These are phyloP conservation scores for Sitta carolinensis DNA, from an alignment of 2,797 vertebrate species.

Conservation along the genomic window DNA sequence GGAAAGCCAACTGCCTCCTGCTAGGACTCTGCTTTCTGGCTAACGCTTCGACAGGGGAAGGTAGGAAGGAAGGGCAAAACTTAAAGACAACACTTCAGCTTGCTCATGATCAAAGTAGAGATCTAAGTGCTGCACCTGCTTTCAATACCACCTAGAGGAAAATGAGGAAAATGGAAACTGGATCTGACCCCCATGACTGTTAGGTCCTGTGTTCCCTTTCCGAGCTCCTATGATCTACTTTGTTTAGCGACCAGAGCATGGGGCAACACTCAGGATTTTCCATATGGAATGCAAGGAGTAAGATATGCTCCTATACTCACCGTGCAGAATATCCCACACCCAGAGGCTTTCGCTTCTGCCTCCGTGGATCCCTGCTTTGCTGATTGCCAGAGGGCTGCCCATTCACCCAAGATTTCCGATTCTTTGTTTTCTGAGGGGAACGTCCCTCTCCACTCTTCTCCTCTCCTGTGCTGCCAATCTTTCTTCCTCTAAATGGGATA, in stretches of 20 bases:
- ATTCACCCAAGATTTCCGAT: constrained; percentile 68
- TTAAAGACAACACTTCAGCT: background rate
- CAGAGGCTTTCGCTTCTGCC: constrained; percentile 88
- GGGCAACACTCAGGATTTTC: background rate
- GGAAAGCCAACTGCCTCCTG: background rate
- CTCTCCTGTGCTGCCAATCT: constrained; percentile 70
- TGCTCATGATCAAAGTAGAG: background rate
- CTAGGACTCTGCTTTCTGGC: background rate
- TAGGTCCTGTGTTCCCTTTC: background rate
- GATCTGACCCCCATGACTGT: background rate
- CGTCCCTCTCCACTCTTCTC: constrained; percentile 67
- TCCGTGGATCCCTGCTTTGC: constrained; percentile 88
- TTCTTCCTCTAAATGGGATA: constrained; percentile 85
- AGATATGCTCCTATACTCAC: constrained; percentile 65
- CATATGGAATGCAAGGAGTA: background rate
- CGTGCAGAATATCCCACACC: constrained; percentile 92
- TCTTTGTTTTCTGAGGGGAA: constrained; percentile 69
- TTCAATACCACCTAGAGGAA: background rate
- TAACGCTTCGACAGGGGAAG: background rate
- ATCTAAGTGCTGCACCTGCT: background rate
- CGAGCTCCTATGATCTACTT: background rate
- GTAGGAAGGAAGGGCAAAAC: background rate
- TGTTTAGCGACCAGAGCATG: background rate
- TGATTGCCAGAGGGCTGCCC: constrained; percentile 79
- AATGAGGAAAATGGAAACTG: background rate